Percentiles rank a stretch among this genome's conserved stretches.
phyloP scores from a whole-genome alignment of 2,797 vertebrate species.

The Glyptemys insculpta region DNA sequence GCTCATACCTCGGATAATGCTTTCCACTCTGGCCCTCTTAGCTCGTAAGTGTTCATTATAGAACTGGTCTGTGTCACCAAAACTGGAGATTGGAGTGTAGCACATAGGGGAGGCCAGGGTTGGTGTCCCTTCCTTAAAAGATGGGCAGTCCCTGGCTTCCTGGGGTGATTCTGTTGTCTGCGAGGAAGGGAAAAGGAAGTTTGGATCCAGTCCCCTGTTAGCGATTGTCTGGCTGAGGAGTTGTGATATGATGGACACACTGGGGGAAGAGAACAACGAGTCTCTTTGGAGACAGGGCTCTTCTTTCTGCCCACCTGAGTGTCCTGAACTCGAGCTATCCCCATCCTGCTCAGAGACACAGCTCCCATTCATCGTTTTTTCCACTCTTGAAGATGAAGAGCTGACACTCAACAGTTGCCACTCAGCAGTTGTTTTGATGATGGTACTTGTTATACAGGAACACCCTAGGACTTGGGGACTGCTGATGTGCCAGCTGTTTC shows the following conservation, averaged over 20 bases:
- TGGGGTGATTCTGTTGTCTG: constrained; percentile 73
- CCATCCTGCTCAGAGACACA: constrained; percentile 47
- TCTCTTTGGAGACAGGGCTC: constrained; percentile 83
- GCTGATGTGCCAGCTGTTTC: background rate
- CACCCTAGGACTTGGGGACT: background rate
- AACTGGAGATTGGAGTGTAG: constrained; percentile 59
- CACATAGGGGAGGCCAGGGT: constrained; percentile 75
- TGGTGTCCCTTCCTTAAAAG: constrained; percentile 78
- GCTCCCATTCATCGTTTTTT: background rate
- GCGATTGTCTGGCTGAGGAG: constrained; percentile 83
- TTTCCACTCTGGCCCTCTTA: constrained; percentile 94
- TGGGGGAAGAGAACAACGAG: constrained; percentile 78
- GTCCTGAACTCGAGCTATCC: constrained; percentile 75
- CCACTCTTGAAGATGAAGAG: background rate
- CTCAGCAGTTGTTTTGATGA: background rate
- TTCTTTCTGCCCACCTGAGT: constrained; percentile 79
- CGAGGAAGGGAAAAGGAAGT: constrained; percentile 79
- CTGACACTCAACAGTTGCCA: background rate
- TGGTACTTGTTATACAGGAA: background rate
- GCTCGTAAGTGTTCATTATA: constrained; percentile 86
- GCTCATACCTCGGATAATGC: constrained; percentile 92
- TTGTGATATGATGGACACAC: constrained; percentile 84
- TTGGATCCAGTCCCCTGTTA: constrained; percentile 81
- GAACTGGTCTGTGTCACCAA: constrained; percentile 79
- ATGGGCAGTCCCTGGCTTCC: constrained; percentile 78